These are phyloP conservation scores for Characodon lateralis DNA, from an alignment of 2,797 vertebrate species.

Conservation along the genomic window DNA sequence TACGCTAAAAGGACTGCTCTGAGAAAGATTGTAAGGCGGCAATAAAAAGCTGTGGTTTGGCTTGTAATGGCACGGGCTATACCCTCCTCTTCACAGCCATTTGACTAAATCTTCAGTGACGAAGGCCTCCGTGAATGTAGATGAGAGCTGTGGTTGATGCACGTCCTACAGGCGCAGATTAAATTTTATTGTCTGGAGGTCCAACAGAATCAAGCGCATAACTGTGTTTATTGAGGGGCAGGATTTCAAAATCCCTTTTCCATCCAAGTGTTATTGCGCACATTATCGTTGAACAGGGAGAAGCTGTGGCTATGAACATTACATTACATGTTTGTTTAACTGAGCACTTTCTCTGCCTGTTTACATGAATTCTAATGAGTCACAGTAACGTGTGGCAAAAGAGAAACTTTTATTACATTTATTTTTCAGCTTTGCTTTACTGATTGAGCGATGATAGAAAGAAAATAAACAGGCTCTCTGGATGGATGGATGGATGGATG, in stretches of 20 bases:
- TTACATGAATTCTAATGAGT: conserved; percentile 41
- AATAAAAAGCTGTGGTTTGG: conserved; percentile 78
- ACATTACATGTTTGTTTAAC: conserved; percentile 28
- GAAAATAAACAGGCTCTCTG: not conserved
- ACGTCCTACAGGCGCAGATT: conserved; percentile 55
- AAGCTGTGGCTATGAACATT: conserved; percentile 28
- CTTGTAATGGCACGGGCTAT: conserved; percentile 71
- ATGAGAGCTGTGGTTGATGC: conserved; percentile 65
- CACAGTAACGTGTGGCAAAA: conserved; percentile 40
- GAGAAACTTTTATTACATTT: conserved; percentile 45
- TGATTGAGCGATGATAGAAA: conserved; percentile 30
- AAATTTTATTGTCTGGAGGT: conserved; percentile 69
- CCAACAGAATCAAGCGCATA: conserved; percentile 62
- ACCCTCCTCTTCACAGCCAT: conserved; percentile 66
- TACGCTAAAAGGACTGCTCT: conserved; percentile 69
- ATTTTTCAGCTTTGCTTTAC: conserved; percentile 49
- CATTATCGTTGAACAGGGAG: conserved; percentile 37
- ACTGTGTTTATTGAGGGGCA: conserved; percentile 55
- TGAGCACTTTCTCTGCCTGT: conserved; percentile 30
- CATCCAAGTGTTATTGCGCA: conserved; percentile 20
- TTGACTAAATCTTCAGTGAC: conserved; percentile 74
- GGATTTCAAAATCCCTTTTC: conserved; percentile 42
- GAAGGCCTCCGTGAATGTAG: conserved; percentile 68
- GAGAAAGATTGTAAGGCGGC: conserved; percentile 78
- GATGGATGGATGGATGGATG: not conserved